Evolutionary conservation across 2,888 invertebrate species (phyloP).

Genomic region (Eupithecia exiguata): DNA sequence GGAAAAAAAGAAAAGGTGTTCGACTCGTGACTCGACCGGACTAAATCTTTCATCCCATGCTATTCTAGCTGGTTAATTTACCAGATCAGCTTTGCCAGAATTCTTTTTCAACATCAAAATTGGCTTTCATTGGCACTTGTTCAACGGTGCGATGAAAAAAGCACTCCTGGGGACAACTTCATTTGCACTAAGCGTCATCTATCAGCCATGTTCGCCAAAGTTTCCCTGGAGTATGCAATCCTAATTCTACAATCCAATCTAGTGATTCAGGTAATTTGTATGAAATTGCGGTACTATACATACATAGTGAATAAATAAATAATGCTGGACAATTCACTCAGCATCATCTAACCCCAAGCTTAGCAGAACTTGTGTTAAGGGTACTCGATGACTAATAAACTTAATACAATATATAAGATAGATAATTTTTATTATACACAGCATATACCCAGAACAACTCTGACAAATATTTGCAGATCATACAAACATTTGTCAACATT

Average conservation of each 20-base stretch:
- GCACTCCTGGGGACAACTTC: slow-evolving; percentile 77
- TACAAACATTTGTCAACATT: no score
- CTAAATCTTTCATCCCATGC: slow-evolving; percentile 15
- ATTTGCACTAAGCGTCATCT: slow-evolving; percentile 78
- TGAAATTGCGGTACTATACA: background rate
- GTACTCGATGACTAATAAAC: no score
- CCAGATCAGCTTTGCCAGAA: slow-evolving; percentile 25
- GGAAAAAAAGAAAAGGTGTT: background rate
- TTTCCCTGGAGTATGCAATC: slow-evolving; percentile 63
- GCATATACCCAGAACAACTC: no score
- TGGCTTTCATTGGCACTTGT: slow-evolving; percentile 75
- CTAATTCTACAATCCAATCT: slow-evolving; percentile 56
- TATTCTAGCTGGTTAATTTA: slow-evolving; percentile 29
- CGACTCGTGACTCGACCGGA: background rate
- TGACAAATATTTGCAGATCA: no score
- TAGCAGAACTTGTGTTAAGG: no score
- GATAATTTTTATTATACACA: no score
- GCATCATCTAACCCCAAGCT: no score
- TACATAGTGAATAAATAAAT: no score
- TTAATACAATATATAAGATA: no score
- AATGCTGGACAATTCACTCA: no score
- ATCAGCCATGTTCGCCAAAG: slow-evolving; percentile 66
- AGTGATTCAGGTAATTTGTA: slow-evolving; percentile 28
- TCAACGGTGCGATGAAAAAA: slow-evolving; percentile 74
- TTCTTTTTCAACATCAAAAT: slow-evolving; percentile 59